Percentiles rank a stretch among this genome's conserved stretches.
These are phyloP conservation scores for Pteromalus puparum DNA, from an alignment of 1,140 invertebrate species.

Conservation along the genomic window DNA sequence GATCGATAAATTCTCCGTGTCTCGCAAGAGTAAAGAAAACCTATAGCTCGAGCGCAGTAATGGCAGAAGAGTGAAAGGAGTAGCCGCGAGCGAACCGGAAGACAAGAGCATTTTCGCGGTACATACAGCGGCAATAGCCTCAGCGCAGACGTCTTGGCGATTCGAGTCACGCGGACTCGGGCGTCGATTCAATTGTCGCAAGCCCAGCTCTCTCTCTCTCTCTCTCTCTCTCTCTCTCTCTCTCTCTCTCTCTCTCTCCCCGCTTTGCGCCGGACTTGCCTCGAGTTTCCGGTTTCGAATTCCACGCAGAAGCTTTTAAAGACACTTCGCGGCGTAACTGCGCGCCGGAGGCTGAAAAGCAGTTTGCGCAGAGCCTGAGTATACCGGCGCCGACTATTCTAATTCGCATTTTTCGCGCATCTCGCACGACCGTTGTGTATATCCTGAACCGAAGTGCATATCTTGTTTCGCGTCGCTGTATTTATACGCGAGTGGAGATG, in stretches of 20 bases:
- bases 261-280: neutral
- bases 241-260: too few species aligned
- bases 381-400: neutral
- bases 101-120: neutral
- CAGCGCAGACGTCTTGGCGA: neutral
- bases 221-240: too few species aligned
- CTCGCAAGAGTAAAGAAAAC: too few species aligned
- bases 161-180: conserved; percentile 24
- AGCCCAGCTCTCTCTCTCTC: neutral
- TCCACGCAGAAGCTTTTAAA: conserved; percentile 36
- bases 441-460: too few species aligned
- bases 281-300: conserved; percentile 28
- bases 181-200: conserved; percentile 35
- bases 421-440: neutral
- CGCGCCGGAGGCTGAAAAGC: neutral
- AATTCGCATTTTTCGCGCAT: neutral
- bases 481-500: neutral
- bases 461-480: neutral
- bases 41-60: too few species aligned
- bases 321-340: neutral
- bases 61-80: too few species aligned
- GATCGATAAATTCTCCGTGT: too few species aligned
- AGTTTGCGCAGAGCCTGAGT: neutral
- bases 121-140: too few species aligned
- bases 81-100: neutral